Base-by-base conservation (phyloP, 2,888 invertebrate genomes). In the Sphinx pinastri region DNA sequence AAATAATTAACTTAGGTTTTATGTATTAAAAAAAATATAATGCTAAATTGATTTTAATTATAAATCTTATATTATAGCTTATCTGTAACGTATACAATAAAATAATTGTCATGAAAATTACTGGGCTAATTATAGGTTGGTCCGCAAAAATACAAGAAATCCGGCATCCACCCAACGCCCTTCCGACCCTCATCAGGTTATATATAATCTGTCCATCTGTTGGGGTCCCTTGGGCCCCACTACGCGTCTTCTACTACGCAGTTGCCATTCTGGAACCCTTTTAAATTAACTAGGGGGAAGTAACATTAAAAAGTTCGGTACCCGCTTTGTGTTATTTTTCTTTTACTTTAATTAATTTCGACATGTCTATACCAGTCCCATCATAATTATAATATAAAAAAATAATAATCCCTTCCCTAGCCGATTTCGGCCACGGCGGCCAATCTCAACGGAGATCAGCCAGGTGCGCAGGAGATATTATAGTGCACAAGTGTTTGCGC, bases 161-260 rank as follows among this genome's bases (percentile, higher is more conserved):
- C 49, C 13, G 47, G 16, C 19, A 19, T 55, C 19, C 11, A 19
- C 47, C 63, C 19, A 47, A 38, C 59, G 45, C 38, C 45, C 11
- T 13, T 13, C 19, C 63, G 49, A 63, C 63, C 63, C 63, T 63
- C 63, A 49, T 63, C 49, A 63, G 49, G 19, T 19, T 60, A 47
- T 38, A 38, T 60, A 47, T 38, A 38, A 38, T 63, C 63, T 63
- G 63, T 63, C 63, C 16, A 63, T 63, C 63, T 7, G 63, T 63
- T 19, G 14, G 19, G 49, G 63, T 19, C 16, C 13, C 47, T 49
- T 16, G 19, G 63, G 63, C 49, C 19, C 49, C 13, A 63, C 19
- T 19, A 19, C 47, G 31, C 49, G 63, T 49, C 63, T 63, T 63
- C 63, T 13, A 63, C 13, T 49, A 13, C 13, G 47, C 63, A 47